phyloP scores from a whole-genome alignment of 1,140 invertebrate species.

The Drosophila kepulauana region DNA sequence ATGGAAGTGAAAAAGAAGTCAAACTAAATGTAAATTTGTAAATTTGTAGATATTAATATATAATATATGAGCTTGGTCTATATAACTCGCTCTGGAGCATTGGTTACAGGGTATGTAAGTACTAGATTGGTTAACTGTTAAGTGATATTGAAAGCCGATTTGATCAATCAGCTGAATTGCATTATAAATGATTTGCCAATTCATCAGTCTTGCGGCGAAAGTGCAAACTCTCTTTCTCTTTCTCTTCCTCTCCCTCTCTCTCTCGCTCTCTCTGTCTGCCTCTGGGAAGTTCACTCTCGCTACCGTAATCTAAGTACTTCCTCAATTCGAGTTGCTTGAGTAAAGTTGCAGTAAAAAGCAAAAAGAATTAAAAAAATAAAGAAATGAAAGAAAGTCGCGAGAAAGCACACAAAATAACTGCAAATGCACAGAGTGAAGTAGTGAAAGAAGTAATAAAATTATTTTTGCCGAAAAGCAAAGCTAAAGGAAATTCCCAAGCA shows the following conservation, averaged over 20 bases:
- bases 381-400: not conserved
- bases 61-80: not conserved
- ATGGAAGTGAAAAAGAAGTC: too few relatives aligned
- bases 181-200: conserved; percentile 35
- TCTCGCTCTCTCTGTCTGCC: not conserved
- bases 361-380: not conserved
- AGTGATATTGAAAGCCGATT: conserved; percentile 3
- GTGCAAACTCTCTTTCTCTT: not conserved
- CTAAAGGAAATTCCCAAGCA: conserved; percentile 46
- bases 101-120: not conserved
- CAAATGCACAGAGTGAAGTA: conserved; percentile 31
- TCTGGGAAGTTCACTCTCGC: not conserved
- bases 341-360: conserved; percentile 14
- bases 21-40: too few relatives aligned
- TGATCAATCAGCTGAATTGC: conserved; percentile 36
- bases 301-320: conserved; percentile 9
- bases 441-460: conserved; percentile 71
- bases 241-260: not conserved
- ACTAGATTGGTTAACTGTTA: not conserved
- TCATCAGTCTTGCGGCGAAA: conserved; percentile 11
- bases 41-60: too few relatives aligned
- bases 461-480: conserved; percentile 54
- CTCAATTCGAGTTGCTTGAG: conserved; percentile 15
- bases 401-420: conserved; percentile 28
- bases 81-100: not conserved